A percentile compares a stretch with the other conserved stretches of the same genome.
Evolutionary conservation across 2,113 vertebrate species (phyloP).

Genomic region (Cromileptes altivelis): DNA sequence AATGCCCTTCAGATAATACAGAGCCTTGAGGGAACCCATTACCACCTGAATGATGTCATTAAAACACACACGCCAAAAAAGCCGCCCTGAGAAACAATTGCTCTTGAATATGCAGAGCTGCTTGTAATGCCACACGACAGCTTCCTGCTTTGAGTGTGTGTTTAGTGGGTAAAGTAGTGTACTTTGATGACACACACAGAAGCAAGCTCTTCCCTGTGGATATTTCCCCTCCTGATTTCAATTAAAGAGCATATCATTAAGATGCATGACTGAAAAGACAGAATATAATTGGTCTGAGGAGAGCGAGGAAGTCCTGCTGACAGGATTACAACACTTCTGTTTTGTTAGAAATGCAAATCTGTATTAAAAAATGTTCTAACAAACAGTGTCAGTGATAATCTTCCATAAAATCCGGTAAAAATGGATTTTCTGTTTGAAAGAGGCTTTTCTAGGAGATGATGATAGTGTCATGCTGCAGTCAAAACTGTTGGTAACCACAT

Average conservation of each 20-base stretch:
- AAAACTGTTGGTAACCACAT: slow-evolving; percentile 13
- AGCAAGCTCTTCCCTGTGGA: slow-evolving; percentile 27
- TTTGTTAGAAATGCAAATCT: slow-evolving; percentile 8
- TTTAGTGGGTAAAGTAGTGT: slow-evolving; percentile 25
- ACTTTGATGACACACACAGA: slow-evolving; percentile 18
- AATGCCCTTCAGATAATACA: background rate
- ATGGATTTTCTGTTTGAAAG: slow-evolving; percentile 29
- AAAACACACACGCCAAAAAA: slow-evolving; percentile 22
- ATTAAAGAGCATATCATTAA: slow-evolving; percentile 46
- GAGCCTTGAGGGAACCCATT: slow-evolving; percentile 14
- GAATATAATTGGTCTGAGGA: background rate
- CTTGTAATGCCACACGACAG: slow-evolving; percentile 29
- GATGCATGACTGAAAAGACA: slow-evolving; percentile 27
- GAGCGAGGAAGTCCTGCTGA: background rate
- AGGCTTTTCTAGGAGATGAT: slow-evolving; percentile 47
- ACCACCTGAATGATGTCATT: slow-evolving; percentile 38
- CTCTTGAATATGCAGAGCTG: slow-evolving; percentile 34
- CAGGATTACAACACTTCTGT: background rate
- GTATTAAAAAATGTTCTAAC: background rate
- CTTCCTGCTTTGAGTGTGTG: slow-evolving; percentile 50
- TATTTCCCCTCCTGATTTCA: slow-evolving; percentile 43
- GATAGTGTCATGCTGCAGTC: slow-evolving; percentile 7
- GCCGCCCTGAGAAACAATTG: background rate
- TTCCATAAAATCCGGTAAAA: slow-evolving; percentile 16
- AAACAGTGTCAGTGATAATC: slow-evolving; percentile 21